Evolutionary conservation across 2,113 vertebrate genomes (phyloP), one percentile per base, ranked within the genome.

Genomic region (Reinhardtius hippoglossoides): DNA sequence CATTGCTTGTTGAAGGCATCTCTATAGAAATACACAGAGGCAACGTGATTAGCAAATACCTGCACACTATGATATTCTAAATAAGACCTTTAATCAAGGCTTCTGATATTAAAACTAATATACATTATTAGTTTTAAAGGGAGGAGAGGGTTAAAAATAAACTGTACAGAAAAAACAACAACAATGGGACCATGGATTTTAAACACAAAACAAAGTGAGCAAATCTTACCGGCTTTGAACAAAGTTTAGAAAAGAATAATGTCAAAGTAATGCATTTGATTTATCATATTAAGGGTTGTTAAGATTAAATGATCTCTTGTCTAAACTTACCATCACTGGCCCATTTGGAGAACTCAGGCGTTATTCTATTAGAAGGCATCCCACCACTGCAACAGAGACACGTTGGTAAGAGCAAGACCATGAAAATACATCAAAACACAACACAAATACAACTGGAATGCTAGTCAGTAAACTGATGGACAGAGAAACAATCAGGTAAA

Each of bases 1-100:
- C 96, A 3, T 98, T 99, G 96, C 98, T 99, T 27, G 98, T 99
- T 66, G 98, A 99, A 42, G 98, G 98, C 98, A 99, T 99, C 94
- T 99, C 98, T 97, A 88, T 18, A 23, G 67, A 72, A 55, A 71
- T 8, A 67, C 1, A 84, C 15, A 71, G 31, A 64, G 50, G 56
- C 0, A 21, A 56, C 10, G 14, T 1, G 5, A 55, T 72, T 18
- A 71, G n/a, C 12, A 14, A 35, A 27, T 54, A 56, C 4, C 4
- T 54, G n/a, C 31, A 35, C 10, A 13, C 2, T 10, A 42, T 42
- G 40, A 9, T 20, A 18, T n/a, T 35, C 18, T 9, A 14, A 13
- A 24, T 13, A 54, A 13, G n/a, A 56, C 21, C 9, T 21, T 23
- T 23, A 56, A 56, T 14, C 14, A 56, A 23, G 21, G 2, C n/a